A percentile compares a stretch with the other conserved stretches of the same genome.
Evolutionary conservation across 2,888 invertebrate species (phyloP).

Genomic region (Polyommatus icarus): DNA sequence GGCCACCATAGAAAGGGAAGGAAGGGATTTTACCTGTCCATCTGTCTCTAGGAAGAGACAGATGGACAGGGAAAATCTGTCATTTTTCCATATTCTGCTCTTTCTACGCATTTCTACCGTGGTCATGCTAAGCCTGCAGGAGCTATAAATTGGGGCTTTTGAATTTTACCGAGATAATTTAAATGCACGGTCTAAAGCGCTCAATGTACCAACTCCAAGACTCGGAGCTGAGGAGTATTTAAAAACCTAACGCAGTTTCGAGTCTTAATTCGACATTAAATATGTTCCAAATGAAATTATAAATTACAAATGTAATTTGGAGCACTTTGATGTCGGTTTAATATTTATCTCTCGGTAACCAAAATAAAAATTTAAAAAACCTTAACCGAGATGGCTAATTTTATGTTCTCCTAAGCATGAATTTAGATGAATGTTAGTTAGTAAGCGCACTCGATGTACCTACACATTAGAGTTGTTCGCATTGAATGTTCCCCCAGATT

Average conservation of each 20-base stretch:
- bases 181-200: background rate
- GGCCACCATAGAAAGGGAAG: background rate
- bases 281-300: background rate
- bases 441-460: conserved; percentile 35
- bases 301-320: background rate
- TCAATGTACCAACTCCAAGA: background rate
- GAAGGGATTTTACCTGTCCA: no score
- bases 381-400: background rate
- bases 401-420: conserved; percentile 30
- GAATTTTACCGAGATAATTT: background rate
- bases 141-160: background rate
- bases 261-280: background rate
- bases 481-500: conserved; percentile 18
- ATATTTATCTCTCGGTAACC: background rate
- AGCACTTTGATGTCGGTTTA: background rate
- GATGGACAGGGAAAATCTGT: background rate
- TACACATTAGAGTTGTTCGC: conserved; percentile 30
- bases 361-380: background rate
- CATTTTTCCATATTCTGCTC: background rate
- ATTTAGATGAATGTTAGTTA: conserved; percentile 39
- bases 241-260: background rate
- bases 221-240: background rate
- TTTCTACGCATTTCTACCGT: background rate
- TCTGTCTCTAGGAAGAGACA: no score
- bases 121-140: background rate